phyloP scores from a whole-genome alignment of 2,113 vertebrate species.

The Dromiciops gliroides region DNA sequence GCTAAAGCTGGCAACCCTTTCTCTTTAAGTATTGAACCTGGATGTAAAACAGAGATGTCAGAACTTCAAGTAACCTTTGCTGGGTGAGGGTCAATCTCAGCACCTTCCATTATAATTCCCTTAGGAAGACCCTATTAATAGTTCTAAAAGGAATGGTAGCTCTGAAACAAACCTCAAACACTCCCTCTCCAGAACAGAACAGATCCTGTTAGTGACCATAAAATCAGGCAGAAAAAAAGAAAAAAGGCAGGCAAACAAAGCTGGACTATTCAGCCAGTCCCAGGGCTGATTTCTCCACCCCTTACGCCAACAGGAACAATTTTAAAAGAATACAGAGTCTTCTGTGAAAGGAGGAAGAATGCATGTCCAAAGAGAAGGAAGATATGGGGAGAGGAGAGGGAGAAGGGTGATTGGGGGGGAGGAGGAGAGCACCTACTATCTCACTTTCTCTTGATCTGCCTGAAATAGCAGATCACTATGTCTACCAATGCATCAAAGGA shows the following conservation, averaged over 20 bases:
- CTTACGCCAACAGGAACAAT: constrained; percentile 5
- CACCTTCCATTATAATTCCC: constrained; percentile 13
- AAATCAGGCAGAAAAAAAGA: constrained; percentile 33
- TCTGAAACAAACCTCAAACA: constrained; percentile 30
- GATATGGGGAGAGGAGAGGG: neutral
- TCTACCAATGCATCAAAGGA: neutral
- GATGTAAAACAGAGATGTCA: neutral
- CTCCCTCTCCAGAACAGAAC: constrained; percentile 62
- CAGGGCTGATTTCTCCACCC: neutral
- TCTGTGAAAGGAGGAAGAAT: constrained; percentile 35
- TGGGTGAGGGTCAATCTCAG: neutral
- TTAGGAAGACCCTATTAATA: neutral
- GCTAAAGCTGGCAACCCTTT: neutral
- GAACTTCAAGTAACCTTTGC: constrained; percentile 56
- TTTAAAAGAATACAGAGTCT: neutral
- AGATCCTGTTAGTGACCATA: constrained; percentile 37
- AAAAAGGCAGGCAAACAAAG: constrained; percentile 59
- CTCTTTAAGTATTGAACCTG: neutral
- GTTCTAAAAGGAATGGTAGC: neutral
- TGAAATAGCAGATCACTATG: neutral
- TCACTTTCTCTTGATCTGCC: neutral
- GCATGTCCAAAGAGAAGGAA: neutral
- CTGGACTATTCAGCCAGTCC: constrained; percentile 38
- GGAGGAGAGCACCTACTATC: neutral
- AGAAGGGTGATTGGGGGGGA: neutral